A percentile compares a stretch with the other conserved stretches of the same genome.
Conservation (phyloP, 2,797 vertebrate genomes). For the Sebastes reedi region DNA sequence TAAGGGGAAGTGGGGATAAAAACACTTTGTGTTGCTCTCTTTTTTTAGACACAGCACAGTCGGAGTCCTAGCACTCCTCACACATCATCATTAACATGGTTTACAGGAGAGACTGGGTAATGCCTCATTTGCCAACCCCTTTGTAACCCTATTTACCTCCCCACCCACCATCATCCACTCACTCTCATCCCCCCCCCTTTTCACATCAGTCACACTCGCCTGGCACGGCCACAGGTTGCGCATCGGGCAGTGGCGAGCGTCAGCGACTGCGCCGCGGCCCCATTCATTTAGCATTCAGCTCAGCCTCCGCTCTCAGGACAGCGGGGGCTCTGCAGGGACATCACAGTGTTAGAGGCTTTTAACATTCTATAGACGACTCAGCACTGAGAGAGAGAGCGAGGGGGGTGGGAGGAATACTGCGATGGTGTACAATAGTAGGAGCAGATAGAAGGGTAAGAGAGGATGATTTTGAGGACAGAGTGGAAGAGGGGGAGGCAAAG, state of each 20-base stretch:
- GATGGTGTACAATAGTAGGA: constrained; percentile 49
- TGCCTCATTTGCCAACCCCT: constrained; percentile 44
- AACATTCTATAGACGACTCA: constrained; percentile 60
- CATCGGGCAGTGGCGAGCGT: constrained; percentile 8
- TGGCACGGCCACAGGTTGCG: neutral
- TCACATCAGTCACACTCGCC: neutral
- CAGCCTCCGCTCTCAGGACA: constrained; percentile 61
- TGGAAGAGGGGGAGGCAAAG: neutral
- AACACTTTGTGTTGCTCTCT: neutral
- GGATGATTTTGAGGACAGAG: constrained; percentile 6
- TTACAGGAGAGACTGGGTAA: constrained; percentile 33
- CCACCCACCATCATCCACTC: neutral
- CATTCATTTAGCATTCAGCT: constrained; percentile 74
- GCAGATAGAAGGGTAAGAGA: constrained; percentile 27
- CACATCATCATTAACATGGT: constrained; percentile 53
- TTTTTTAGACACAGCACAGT: constrained; percentile 24
- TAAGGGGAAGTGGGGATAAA: neutral
- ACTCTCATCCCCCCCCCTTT: neutral
- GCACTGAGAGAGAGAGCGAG: constrained; percentile 12
- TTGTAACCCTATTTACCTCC: constrained; percentile 38
- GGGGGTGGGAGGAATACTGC: constrained; percentile 12
- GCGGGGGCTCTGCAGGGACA: constrained; percentile 65
- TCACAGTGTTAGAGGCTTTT: constrained; percentile 66
- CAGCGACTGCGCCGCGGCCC: constrained; percentile 5
- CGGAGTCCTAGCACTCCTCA: neutral